phyloP scores from a whole-genome alignment of 2,888 invertebrate species.

The Epinotia bilunana region DNA sequence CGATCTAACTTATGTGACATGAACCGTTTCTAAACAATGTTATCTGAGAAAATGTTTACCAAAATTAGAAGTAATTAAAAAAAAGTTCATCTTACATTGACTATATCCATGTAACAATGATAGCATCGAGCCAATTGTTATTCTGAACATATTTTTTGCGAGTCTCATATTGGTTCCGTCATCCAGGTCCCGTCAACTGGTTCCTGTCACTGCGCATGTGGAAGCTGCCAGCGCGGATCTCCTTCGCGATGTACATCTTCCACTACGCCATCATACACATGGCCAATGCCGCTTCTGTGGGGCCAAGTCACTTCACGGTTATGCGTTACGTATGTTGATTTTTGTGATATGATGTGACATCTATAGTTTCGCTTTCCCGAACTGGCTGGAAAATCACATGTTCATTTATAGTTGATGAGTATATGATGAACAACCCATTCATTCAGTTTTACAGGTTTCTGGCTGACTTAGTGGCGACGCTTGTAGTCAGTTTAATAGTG shows the following conservation, averaged over 20 bases:
- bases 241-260: constrained; percentile 82
- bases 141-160: neutral
- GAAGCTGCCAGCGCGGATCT: constrained; percentile 78
- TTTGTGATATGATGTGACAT: neutral
- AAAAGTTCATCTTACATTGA: no score
- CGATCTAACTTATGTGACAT: no score
- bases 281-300: constrained; percentile 52
- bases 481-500: constrained; percentile 58
- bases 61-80: no score
- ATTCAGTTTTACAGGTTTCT: constrained; percentile 64
- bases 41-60: no score
- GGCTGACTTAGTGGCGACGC: constrained; percentile 57
- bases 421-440: constrained; percentile 13
- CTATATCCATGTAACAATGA: no score
- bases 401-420: neutral
- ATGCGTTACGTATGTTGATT: constrained; percentile 49
- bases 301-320: constrained; percentile 57
- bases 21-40: no score
- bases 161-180: neutral
- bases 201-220: constrained; percentile 77
- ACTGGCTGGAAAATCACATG: neutral
- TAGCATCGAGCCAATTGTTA: no score
- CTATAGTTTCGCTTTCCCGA: no score
- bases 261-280: constrained; percentile 71
- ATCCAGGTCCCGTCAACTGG: constrained; percentile 76